Evolutionary conservation across 2,113 vertebrate genomes (phyloP), one percentile per base, ranked within the genome.

Genomic region (Ophthalmotilapia sp.): DNA sequence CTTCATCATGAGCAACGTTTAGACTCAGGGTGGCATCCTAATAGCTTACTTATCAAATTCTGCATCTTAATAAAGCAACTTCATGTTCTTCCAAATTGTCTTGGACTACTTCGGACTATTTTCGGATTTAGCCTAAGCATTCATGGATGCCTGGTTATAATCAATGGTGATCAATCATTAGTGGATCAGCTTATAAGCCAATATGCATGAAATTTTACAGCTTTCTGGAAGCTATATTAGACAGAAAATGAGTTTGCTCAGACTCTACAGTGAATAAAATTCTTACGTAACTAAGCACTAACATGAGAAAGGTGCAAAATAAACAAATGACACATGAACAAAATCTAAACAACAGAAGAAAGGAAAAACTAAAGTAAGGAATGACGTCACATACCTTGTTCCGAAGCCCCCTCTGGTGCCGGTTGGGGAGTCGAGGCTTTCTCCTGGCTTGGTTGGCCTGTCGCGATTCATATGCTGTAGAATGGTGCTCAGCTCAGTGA

Each of bases 381-480:
- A 17, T 7, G 17, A 79, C 12, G 19, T 83, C 11, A 68, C 38
- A 1, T 97, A 99, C 98, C 98, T 99, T 94, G 97, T 95, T 94
- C 96, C 95, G 47, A 98, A 98, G 95, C 95, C 94, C 21, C 96
- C 96, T 95, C 97, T 97, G 90, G 95, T 96, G 90, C 97, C 98
- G 0, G 96, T 96, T 1, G 97, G 97, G 4, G 97, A 96, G 89
- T 98, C 98, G 19, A 98, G 93, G 77, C 96, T 97, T 47, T 98
- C 98, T 88, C 97, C 97, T 2, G 97, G 96, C 95, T 98, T 98
- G 90, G 97, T 92, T 2, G 97, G 96, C 92, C 97, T 96, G 90
- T 98, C 98, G 90, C 98, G 97, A 95, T 98, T 99, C 97, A 99
- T 99, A 85, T 99, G 98, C 94, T 98, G 98, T 79, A 99, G 96